Evolutionary conservation across 2,113 vertebrate genomes (phyloP), one percentile per base, ranked within the genome.

Genomic region (Callipepla californica): DNA sequence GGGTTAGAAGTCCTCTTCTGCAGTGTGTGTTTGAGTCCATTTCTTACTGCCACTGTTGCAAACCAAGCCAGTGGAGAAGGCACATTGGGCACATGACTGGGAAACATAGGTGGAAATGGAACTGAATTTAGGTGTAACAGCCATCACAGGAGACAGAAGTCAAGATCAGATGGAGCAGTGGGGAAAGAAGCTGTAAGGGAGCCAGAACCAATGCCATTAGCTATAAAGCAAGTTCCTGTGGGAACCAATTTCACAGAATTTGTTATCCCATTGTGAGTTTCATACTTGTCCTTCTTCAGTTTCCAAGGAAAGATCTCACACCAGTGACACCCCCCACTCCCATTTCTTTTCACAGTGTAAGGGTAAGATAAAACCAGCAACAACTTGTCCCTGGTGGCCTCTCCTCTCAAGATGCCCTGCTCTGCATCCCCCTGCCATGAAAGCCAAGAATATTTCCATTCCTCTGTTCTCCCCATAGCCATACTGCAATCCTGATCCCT

Each of bases 241-340:
- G 48, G 36, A 91, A 72, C 76, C 69, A 42, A 20, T 85, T 96
- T 91, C 87, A 78, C 42, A 80, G 87, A 59, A 62, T 77, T 95
- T 89, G 13, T 87, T 78, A 80, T 70, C 47, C 75, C 34, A 65
- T 89, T 8, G 2, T 63, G 79, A 92, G 72, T 61, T 83, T 93
- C 58, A 18, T 65, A 91, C 93, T 91, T 75, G 76, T 83, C 57
- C 57, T 93, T 94, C 82, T 91, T 88, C 87, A 38, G 65, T 83
- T 92, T 90, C 40, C 57, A 50, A 44, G 25, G 36, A 55, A 91
- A 94, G 50, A 45, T 53, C 58, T 82, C 65, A 63, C 62, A 84
- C 47, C 38, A 61, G 34, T n/a, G 32, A 50, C 79, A 80, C 19
- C 15, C 34, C 21, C 36, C 1, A 0, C 38, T 36, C 18, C 25